Evolutionary conservation across 2,888 invertebrate genomes (phyloP).

Genomic region (Andrena minutula): DNA sequence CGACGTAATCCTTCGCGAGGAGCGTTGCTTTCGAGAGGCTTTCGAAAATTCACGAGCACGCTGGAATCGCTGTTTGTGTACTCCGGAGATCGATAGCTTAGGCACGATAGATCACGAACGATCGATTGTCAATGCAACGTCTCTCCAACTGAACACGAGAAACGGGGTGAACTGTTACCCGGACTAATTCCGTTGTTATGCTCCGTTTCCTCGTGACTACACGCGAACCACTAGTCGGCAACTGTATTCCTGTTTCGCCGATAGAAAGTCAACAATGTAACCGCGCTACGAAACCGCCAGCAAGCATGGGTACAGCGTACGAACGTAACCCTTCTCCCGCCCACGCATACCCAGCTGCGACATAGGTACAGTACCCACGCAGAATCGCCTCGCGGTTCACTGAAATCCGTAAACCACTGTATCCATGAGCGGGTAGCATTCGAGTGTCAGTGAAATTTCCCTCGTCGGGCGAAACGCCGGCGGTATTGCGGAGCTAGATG

Average conservation of each 20-base stretch:
- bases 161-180: conserved; percentile 46
- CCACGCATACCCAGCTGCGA: conserved; percentile 15
- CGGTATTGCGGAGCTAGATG: background rate
- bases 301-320: conserved; percentile 8
- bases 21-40: conserved; percentile 20
- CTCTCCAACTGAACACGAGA: background rate
- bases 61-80: background rate
- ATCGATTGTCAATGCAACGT: conserved; percentile 15
- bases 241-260: conserved; percentile 43
- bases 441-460: conserved; percentile 17
- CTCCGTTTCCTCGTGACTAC: conserved; percentile 57
- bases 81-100: background rate
- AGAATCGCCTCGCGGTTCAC: conserved; percentile 2
- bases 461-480: background rate
- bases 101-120: background rate
- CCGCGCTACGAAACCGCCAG: conserved; percentile 8
- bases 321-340: background rate
- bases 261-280: conserved; percentile 65
- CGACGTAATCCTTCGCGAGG: conserved; percentile 13
- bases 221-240: conserved; percentile 40
- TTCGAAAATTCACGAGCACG: background rate
- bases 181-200: conserved; percentile 56
- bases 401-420: conserved; percentile 6
- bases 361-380: conserved; percentile 6
- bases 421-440: conserved; percentile 11